phyloP scores from a whole-genome alignment of 2,113 vertebrate genomes.

The Alaudala cheleensis region DNA sequence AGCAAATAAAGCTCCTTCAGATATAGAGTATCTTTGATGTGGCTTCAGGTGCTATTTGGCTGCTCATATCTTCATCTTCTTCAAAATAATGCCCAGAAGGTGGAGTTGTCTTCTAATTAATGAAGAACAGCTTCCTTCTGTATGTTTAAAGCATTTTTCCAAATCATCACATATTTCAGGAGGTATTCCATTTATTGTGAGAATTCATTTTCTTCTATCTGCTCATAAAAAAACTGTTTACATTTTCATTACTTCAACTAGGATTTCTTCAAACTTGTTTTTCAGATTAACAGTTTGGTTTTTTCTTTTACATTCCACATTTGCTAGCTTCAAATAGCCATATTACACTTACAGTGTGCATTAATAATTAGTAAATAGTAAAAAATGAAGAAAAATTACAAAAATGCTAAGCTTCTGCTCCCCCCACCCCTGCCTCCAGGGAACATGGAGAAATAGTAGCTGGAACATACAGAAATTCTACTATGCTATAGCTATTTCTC shows the following conservation, averaged over 20 bases:
- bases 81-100: background rate
- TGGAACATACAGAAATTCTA: background rate
- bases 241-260: background rate
- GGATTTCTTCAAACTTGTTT: background rate
- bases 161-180: background rate
- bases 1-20: background rate
- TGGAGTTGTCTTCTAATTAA: background rate
- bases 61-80: background rate
- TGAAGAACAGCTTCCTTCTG: background rate
- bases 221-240: background rate
- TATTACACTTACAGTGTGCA: background rate
- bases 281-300: background rate
- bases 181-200: background rate
- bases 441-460: background rate
- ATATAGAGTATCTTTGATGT: background rate
- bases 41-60: background rate
- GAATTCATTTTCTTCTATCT: background rate
- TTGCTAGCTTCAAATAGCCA: background rate
- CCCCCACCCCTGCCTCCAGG: too few relatives aligned
- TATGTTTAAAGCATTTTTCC: background rate
- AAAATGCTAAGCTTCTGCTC: background rate
- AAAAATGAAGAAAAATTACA: background rate
- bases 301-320: background rate
- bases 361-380: background rate
- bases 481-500: background rate